Evolutionary conservation across 92 coral and sea anemone genomes (phyloP), one percentile per base, ranked within the genome.

Genomic region (Epizoanthus fatuus): DNA sequence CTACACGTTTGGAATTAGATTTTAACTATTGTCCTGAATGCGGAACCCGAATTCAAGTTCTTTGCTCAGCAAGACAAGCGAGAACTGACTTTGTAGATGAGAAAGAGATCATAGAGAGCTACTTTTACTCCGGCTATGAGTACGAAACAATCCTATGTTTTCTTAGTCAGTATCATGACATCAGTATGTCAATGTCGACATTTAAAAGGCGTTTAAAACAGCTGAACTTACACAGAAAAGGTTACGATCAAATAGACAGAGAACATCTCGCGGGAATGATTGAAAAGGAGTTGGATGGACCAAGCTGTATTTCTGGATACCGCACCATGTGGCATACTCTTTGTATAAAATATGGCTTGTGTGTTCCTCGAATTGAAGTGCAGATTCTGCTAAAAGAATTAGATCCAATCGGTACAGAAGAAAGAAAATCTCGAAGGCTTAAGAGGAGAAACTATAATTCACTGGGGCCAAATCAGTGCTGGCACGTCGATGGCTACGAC

Each of bases 271-370:
- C 63, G 67, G 72, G 63, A 55, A 39, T 70, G 14, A 72, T 87
- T 66, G 45, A 74, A 70, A 69, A 83, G 74, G 93, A 90, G 71
- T 49, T 90, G 76, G 84, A 86, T 39, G 93, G 93, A 66, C 93
- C 88, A 86, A 71, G 91, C 78, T 53, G 85, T 76, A 59, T 81
- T 63, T 74, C 81, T 44, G 85, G 88, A 76, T 90, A 89, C 80
- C 69, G 86, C 67, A 59, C 86, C 45, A 89, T 84, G 93, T 84
- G 93, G 89, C 93, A 84, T 60, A 90, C 93, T 49, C 81, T 90
- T 52, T 72, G 93, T 69, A 74, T 90, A 49, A 80, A 90, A 54
- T 90, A 85, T 77, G 90, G 86, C 19, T n/a, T 90, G 69, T 80
- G 86, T 90, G 88, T 90, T 73, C 87, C 93, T 69, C 75, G 86